These are phyloP conservation scores for Drosophila falleni DNA, from an alignment of 2,888 invertebrate species.

Conservation along the genomic window DNA sequence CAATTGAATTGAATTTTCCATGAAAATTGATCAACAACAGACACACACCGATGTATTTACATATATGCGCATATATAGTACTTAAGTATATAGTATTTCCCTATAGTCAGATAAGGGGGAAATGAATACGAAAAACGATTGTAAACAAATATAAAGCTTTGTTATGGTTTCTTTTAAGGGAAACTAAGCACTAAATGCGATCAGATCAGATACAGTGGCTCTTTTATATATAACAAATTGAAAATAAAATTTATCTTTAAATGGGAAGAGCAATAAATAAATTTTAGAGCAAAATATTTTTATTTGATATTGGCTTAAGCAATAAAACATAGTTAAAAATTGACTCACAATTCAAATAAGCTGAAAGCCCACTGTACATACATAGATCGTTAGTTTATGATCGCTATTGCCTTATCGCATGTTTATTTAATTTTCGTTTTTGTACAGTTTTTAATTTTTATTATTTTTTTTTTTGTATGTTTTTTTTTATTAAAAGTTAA, in stretches of 20 bases:
- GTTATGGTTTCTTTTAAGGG: slow-evolving; percentile 4
- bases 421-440: slow-evolving; percentile 18
- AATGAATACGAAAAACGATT: slow-evolving; percentile 12
- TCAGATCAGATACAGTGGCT: not conserved
- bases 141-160: slow-evolving; percentile 21
- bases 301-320: too few species aligned
- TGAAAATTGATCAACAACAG: slow-evolving; percentile 29
- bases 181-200: not conserved
- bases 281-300: too few species aligned
- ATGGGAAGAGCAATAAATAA: too few species aligned
- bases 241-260: too few species aligned
- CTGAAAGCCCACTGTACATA: not conserved
- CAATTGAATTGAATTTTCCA: slow-evolving; percentile 35
- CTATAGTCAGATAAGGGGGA: not conserved
- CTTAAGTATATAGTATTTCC: slow-evolving; percentile 1
- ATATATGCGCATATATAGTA: not conserved
- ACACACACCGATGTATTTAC: not conserved
- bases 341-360: too few species aligned
- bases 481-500: slow-evolving; percentile 29
- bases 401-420: slow-evolving; percentile 37
- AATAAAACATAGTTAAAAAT: too few species aligned
- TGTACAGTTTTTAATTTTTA: not conserved
- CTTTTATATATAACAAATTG: too few species aligned
- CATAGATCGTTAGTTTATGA: slow-evolving; percentile 15
- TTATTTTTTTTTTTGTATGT: slow-evolving; percentile 27